These are phyloP conservation scores for Haliclystus octoradiatus DNA, from an alignment of 30 jellyfish, hydroid and myxozoan species.

Conservation along the genomic window DNA sequence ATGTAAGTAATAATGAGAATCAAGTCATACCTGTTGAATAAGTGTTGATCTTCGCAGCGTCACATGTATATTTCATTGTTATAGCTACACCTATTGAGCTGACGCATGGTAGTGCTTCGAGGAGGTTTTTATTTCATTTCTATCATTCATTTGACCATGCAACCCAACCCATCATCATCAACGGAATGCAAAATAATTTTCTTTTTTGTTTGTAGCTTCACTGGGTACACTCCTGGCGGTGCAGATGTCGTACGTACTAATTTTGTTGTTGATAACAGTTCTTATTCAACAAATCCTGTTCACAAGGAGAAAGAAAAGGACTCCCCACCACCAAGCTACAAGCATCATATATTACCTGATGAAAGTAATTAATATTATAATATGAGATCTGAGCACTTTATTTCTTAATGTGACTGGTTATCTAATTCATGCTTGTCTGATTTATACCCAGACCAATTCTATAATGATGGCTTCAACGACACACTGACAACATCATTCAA, in stretches of 20 bases:
- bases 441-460: slow-evolving; percentile 47
- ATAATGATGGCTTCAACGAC: slow-evolving; percentile 38
- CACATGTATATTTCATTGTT: no score
- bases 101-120: not conserved
- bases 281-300: not conserved
- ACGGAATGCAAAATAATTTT: no score
- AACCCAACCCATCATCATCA: no score
- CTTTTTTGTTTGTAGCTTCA: not conserved
- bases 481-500: slow-evolving; percentile 23
- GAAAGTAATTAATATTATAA: not conserved
- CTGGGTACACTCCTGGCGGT: not conserved
- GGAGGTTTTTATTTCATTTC: not conserved
- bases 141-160: no score
- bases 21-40: no score
- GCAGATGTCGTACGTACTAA: not conserved
- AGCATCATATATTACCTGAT: not conserved
- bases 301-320: not conserved
- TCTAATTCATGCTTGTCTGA: no score
- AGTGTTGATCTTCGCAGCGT: no score
- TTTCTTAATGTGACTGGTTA: no score
- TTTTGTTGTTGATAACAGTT: not conserved
- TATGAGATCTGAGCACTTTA: not conserved
- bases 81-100: not conserved
- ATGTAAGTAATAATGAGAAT: not conserved
- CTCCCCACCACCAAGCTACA: slow-evolving; percentile 1